These are phyloP conservation scores for Luperina testacea DNA, from an alignment of 2,888 invertebrate species.

Conservation along the genomic window DNA sequence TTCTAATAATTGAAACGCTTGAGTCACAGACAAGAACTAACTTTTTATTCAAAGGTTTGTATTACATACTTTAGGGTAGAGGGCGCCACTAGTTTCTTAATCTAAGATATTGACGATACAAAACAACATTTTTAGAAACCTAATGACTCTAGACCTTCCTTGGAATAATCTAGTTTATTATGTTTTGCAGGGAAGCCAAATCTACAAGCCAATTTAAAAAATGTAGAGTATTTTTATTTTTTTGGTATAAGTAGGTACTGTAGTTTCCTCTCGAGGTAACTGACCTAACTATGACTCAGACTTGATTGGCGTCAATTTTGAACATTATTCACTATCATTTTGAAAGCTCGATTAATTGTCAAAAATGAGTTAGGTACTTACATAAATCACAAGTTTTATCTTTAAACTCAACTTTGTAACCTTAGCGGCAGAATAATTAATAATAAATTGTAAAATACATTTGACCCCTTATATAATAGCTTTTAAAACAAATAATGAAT, in stretches of 20 bases:
- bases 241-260: not conserved
- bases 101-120: too few species aligned
- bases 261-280: not conserved
- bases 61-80: too few species aligned
- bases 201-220: not conserved
- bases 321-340: not conserved
- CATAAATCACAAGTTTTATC: slow-evolving; percentile 10
- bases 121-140: not conserved
- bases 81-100: too few species aligned
- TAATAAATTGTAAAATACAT: not conserved
- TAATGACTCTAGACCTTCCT: not conserved
- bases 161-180: not conserved
- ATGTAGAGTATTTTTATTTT: not conserved
- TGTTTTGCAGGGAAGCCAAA: not conserved
- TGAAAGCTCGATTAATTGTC: not conserved
- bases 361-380: not conserved
- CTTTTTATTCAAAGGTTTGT: too few species aligned
- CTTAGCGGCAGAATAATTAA: not conserved
- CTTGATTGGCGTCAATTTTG: not conserved
- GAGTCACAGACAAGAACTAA: too few species aligned
- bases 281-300: not conserved
- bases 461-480: slow-evolving; percentile 16
- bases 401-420: slow-evolving; percentile 15
- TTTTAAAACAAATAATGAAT: not conserved
- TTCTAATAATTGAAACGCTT: too few species aligned